Evolutionary conservation across 2,113 vertebrate genomes (phyloP).

Genomic region (Electrona antarctica): DNA sequence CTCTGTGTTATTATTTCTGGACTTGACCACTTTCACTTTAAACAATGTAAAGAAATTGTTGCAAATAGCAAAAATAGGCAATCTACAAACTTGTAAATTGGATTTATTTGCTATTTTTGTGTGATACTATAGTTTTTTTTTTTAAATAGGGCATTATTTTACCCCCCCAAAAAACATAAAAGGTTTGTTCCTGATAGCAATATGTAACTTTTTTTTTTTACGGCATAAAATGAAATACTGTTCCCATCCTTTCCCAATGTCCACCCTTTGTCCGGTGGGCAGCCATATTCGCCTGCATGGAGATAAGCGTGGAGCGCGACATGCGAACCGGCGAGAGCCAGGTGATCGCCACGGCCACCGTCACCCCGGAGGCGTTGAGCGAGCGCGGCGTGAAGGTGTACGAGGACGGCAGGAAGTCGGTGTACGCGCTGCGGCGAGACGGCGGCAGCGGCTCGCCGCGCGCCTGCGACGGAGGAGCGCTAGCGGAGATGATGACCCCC

Average conservation of each 20-base stretch:
- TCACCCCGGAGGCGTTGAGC: constrained; percentile 83
- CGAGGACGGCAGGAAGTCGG: constrained; percentile 89
- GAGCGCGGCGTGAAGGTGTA: constrained; percentile 89
- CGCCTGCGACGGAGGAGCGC: constrained; percentile 64
- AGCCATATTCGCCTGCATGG: constrained; percentile 94
- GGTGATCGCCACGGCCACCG: constrained; percentile 88
- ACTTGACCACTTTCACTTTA: neutral
- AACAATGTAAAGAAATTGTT: neutral
- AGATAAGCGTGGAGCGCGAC: constrained; percentile 93
- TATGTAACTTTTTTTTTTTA: no score
- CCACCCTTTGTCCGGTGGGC: constrained; percentile 60
- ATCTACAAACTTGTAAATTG: no score
- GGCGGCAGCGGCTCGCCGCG: constrained; percentile 14
- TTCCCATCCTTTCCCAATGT: neutral
- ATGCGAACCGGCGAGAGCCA: constrained; percentile 89
- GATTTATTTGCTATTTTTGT: no score
- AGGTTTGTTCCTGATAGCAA: no score
- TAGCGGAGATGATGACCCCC: constrained; percentile 83
- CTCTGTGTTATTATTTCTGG: no score
- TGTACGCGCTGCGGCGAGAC: constrained; percentile 83
- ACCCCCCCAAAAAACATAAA: no score
- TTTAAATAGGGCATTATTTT: no score
- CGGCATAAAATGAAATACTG: no score
- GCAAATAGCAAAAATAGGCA: no score
- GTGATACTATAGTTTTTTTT: no score